phyloP scores from a whole-genome alignment of 2,888 invertebrate species.

The Apodemia zela region DNA sequence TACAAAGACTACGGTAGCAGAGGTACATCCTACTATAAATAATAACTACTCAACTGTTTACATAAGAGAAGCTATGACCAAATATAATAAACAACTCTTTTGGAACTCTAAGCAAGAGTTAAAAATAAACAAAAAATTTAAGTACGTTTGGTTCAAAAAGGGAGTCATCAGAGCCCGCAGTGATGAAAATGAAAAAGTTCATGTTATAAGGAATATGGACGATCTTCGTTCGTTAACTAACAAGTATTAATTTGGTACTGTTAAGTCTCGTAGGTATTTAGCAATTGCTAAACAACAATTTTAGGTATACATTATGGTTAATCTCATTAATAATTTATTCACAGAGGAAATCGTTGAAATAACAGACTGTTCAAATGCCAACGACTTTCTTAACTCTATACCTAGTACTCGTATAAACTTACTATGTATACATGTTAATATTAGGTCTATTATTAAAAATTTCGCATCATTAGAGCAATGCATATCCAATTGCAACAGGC shows the following conservation, averaged over 20 bases:
- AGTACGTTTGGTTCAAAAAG: constrained; percentile 27
- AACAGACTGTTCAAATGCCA: not conserved
- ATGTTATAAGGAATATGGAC: constrained; percentile 18
- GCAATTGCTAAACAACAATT: not conserved
- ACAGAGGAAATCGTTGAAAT: not conserved
- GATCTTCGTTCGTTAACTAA: constrained; percentile 9
- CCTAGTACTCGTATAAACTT: constrained; percentile 16
- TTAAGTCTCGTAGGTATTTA: not conserved
- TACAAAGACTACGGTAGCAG: constrained; percentile 20
- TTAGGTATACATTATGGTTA: not conserved
- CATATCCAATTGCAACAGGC: constrained; percentile 5
- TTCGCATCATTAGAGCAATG: constrained; percentile 20
- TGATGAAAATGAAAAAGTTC: constrained; percentile 16
- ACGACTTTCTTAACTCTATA: not conserved
- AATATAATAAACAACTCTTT: constrained; percentile 20
- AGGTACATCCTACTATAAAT: constrained; percentile 13
- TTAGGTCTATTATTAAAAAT: constrained; percentile 22
- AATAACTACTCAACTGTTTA: constrained; percentile 19
- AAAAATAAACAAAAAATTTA: constrained; percentile 20
- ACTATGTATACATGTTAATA: constrained; percentile 21
- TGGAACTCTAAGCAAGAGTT: constrained; percentile 24
- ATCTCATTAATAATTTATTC: not conserved
- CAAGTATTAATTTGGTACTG: not conserved
- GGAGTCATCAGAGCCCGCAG: constrained; percentile 22
- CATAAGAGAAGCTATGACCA: constrained; percentile 24